Evolutionary conservation across 2,888 invertebrate genomes (phyloP).

Genomic region (Blastobasis lacticolella): DNA sequence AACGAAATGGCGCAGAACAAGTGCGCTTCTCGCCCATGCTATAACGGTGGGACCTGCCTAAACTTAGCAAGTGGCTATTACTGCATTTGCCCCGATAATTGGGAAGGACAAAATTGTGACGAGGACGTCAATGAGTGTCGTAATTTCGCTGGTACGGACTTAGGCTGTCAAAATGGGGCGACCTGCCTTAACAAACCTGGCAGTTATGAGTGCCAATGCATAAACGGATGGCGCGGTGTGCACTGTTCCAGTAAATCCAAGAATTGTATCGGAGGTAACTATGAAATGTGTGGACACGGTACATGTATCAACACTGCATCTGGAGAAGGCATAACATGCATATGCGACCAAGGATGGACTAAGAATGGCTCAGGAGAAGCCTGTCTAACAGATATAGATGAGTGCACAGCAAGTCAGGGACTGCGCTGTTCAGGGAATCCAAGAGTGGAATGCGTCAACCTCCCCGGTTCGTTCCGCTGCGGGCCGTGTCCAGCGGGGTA

Average conservation of each 20-base stretch:
- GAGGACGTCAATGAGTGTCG: conserved; percentile 92
- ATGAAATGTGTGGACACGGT: conserved; percentile 92
- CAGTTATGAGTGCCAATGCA: conserved; percentile 86
- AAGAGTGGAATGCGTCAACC: conserved; percentile 88
- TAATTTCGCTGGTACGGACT: conserved; percentile 84
- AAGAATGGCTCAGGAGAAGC: conserved; percentile 78
- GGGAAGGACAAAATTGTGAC: conserved; percentile 82
- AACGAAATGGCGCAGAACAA: conserved; percentile 70
- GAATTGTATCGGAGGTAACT: conserved; percentile 81
- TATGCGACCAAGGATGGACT: conserved; percentile 93
- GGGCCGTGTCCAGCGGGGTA: conserved; percentile 91
- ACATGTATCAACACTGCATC: conserved; percentile 81
- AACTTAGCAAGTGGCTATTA: conserved; percentile 80
- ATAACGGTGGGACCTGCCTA: conserved; percentile 87
- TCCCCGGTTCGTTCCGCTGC: conserved; percentile 91
- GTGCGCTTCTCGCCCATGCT: conserved; percentile 84
- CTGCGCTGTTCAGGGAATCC: conserved; percentile 88
- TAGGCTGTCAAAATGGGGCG: conserved; percentile 94
- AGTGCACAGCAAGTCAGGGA: conserved; percentile 80
- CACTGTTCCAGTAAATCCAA: conserved; percentile 85
- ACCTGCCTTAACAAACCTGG: conserved; percentile 88
- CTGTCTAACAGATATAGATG: conserved; percentile 90
- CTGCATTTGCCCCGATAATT: conserved; percentile 83
- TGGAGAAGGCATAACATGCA: conserved; percentile 81
- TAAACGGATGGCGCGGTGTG: conserved; percentile 84